These are phyloP conservation scores for Aplidium turbinatum DNA, from an alignment of 23 tunicate species.

Conservation along the genomic window DNA sequence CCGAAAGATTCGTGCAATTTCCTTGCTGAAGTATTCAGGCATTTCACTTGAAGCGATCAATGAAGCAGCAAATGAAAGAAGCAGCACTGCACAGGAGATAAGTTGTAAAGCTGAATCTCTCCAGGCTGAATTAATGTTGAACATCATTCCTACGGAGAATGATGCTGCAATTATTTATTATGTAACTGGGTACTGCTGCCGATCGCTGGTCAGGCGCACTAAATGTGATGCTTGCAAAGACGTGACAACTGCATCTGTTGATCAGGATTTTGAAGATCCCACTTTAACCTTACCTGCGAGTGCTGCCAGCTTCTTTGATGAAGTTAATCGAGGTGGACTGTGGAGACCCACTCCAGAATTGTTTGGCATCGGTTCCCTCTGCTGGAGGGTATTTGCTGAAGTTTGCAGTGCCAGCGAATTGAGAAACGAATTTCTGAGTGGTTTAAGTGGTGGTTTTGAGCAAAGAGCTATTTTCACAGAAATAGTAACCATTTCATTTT, in stretches of 20 bases:
- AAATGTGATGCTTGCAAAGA: slow-evolving; percentile 16
- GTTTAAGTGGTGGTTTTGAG: too few species aligned
- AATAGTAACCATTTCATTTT: not conserved
- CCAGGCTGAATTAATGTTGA: slow-evolving; percentile 1
- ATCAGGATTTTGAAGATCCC: not conserved
- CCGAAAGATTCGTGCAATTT: slow-evolving; percentile 11
- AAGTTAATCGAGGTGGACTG: slow-evolving; percentile 8
- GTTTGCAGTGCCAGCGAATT: not conserved
- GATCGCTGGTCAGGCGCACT: slow-evolving; percentile 7
- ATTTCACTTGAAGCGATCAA: not conserved
- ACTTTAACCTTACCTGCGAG: not conserved
- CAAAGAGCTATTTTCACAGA: not conserved
- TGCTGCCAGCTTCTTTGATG: not conserved
- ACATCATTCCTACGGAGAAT: slow-evolving; percentile 3
- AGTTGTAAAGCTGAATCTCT: not conserved
- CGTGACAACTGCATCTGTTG: not conserved
- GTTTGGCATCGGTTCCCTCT: slow-evolving; percentile 2
- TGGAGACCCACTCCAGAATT: slow-evolving; percentile 18
- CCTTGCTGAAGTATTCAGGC: slow-evolving; percentile 13
- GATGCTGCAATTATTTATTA: slow-evolving; percentile 2
- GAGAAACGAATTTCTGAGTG: not conserved
- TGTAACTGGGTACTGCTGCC: slow-evolving; percentile 15
- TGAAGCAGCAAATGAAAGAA: not conserved
- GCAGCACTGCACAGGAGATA: not conserved
- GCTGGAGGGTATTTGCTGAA: slow-evolving; percentile 26